A percentile compares a stretch with the other conserved stretches of the same genome.
phyloP scores from a whole-genome alignment of 2,113 vertebrate genomes.

The Epinephelus cyanopodus region DNA sequence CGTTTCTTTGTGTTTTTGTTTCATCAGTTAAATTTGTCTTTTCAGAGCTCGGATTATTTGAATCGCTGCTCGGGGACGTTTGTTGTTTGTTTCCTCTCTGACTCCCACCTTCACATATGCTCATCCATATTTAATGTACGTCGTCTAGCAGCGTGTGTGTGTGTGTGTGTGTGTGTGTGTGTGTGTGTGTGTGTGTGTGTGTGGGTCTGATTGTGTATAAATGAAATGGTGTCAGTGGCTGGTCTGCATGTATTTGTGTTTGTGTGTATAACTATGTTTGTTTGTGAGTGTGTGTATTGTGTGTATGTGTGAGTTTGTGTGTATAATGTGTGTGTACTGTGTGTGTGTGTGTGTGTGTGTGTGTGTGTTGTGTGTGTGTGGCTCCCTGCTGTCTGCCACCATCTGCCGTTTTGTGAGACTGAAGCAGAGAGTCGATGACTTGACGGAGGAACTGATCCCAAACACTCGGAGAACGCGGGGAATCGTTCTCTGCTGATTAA shows the following conservation, averaged over 20 bases:
- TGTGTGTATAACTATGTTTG: background rate
- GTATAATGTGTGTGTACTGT: background rate
- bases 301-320: conserved; percentile 19
- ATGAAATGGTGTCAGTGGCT: conserved; percentile 34
- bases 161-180: conserved; percentile 35
- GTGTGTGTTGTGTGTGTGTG: conserved; percentile 46
- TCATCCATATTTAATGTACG: conserved; percentile 60
- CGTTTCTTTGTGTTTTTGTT: background rate
- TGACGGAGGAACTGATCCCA: conserved; percentile 34
- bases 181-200: conserved; percentile 21
- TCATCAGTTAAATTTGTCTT: background rate
- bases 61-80: background rate
- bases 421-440: conserved; percentile 21
- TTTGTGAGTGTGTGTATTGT: conserved; percentile 2
- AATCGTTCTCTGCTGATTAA: conserved; percentile 28
- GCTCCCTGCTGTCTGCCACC: conserved; percentile 62
- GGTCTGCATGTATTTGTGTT: conserved; percentile 22
- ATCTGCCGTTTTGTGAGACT: conserved; percentile 61
- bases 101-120: conserved; percentile 64
- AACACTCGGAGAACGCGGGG: conserved; percentile 6
- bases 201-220: conserved; percentile 32
- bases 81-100: conserved; percentile 56
- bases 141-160: conserved; percentile 14
- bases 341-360: conserved; percentile 8
- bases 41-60: background rate